Conservation (phyloP, 2,888 invertebrate genomes). For the Microctonus aethiopoides region DNA sequence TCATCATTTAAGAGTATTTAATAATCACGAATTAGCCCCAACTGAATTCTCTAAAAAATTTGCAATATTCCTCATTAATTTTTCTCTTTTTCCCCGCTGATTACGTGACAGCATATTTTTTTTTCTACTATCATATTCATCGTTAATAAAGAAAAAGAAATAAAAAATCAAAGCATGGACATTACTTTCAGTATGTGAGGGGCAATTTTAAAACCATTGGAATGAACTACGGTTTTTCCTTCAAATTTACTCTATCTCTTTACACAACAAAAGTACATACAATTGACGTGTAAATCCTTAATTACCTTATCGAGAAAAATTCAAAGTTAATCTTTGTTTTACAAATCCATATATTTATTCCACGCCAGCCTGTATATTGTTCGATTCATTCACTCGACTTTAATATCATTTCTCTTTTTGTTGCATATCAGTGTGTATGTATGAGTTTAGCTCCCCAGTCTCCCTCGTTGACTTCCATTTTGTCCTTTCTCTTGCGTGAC, state of each 20-base stretch:
- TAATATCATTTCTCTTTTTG: conserved; percentile 28
- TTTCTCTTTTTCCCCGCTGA: neutral
- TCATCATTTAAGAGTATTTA: neutral
- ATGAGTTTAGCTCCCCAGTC: neutral
- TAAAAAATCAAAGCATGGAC: conserved; percentile 25
- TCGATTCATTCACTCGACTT: neutral
- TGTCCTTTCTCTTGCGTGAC: conserved; percentile 30
- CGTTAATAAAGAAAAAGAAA: conserved; percentile 17
- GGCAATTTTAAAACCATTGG: conserved; percentile 54
- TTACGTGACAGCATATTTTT: neutral
- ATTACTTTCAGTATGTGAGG: conserved; percentile 44
- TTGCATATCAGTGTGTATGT: neutral
- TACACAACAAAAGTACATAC: conserved; percentile 54
- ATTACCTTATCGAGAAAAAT: conserved; percentile 57
- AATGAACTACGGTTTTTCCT: conserved; percentile 58
- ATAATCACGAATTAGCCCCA: neutral
- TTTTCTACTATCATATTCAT: conserved; percentile 25
- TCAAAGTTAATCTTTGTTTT: conserved; percentile 48
- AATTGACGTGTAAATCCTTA: conserved; percentile 57
- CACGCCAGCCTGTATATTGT: conserved; percentile 16
- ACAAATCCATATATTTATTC: conserved; percentile 42
- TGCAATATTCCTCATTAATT: neutral
- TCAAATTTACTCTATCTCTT: conserved; percentile 56
- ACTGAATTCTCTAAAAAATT: neutral
- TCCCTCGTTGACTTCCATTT: conserved; percentile 18